Evolutionary conservation across 1,140 invertebrate species (phyloP).

Genomic region (Drosophila elegans): DNA sequence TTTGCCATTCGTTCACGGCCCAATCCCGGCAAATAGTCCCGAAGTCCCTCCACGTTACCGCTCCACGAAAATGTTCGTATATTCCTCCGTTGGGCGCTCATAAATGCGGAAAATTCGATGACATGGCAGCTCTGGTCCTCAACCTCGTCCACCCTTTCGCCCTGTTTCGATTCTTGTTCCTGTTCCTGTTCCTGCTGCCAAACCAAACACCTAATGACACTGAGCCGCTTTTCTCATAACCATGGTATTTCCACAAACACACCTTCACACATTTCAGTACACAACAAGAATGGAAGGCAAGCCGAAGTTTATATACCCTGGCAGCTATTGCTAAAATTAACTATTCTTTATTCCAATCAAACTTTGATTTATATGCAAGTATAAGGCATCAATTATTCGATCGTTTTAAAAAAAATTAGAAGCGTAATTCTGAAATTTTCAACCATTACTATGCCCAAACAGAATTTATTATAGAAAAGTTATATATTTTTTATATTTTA

Average conservation of each 20-base stretch:
- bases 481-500: too few relatives aligned
- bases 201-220: constrained; percentile 43
- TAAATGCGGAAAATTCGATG: constrained; percentile 53
- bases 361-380: too few relatives aligned
- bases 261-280: neutral
- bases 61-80: neutral
- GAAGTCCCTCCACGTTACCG: neutral
- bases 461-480: too few relatives aligned
- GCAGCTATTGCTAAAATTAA: too few relatives aligned
- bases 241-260: constrained; percentile 12
- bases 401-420: too few relatives aligned
- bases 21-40: constrained; percentile 18
- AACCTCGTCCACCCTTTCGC: neutral
- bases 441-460: too few relatives aligned
- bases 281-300: too few relatives aligned
- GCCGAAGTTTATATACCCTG: too few relatives aligned
- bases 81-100: constrained; percentile 23
- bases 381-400: too few relatives aligned
- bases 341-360: too few relatives aligned
- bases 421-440: too few relatives aligned
- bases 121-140: constrained; percentile 40
- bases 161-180: neutral
- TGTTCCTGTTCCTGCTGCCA: constrained; percentile 7
- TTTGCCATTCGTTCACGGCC: constrained; percentile 16
- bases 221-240: constrained; percentile 39